phyloP scores from a whole-genome alignment of 1,140 invertebrate species.

The Ceratina australensis region DNA sequence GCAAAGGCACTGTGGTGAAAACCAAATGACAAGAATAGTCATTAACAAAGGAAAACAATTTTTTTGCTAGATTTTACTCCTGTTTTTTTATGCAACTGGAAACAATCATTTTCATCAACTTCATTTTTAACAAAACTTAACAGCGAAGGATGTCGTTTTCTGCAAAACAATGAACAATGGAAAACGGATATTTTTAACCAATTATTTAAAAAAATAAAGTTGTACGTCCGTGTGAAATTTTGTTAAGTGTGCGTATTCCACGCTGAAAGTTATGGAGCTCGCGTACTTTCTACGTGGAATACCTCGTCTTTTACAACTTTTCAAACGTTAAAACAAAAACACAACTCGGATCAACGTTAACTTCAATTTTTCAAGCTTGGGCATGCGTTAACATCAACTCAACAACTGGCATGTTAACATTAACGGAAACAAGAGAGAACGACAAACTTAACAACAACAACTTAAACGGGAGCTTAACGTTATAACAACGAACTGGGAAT shows the following conservation, averaged over 20 bases:
- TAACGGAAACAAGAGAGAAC: constrained; percentile 35
- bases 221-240: not conserved
- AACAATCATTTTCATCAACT: too few relatives aligned
- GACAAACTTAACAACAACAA: constrained; percentile 35
- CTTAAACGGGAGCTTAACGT: not conserved
- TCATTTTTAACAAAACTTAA: constrained; percentile 17
- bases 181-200: constrained; percentile 25
- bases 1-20: constrained; percentile 8
- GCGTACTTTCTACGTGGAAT: constrained; percentile 13
- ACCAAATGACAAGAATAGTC: not conserved
- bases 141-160: constrained; percentile 10
- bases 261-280: constrained; percentile 2
- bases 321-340: constrained; percentile 28
- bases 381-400: constrained; percentile 13
- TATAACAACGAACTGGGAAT: constrained; percentile 13
- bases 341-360: constrained; percentile 18
- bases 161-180: constrained; percentile 24
- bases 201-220: constrained; percentile 2
- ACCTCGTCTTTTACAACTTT: not conserved
- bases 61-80: too few relatives aligned
- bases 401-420: constrained; percentile 20
- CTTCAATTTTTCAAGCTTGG: not conserved
- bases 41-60: not conserved
- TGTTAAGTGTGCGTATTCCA: not conserved
- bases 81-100: too few relatives aligned